Conservation (phyloP, 2,888 invertebrate species). For the Drosophila stalkeri region DNA sequence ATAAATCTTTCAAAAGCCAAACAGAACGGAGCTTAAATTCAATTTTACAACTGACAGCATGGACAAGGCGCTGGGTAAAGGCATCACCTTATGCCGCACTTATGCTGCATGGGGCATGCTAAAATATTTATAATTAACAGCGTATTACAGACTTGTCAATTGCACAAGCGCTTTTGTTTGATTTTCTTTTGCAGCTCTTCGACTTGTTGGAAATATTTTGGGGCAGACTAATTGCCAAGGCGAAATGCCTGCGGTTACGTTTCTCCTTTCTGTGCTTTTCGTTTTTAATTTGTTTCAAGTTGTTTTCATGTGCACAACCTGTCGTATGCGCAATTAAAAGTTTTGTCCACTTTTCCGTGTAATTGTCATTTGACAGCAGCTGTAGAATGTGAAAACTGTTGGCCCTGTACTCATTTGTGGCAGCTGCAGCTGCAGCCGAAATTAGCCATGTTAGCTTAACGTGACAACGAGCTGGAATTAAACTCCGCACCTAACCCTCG, state of each 20-base stretch:
- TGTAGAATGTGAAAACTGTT: constrained; percentile 41
- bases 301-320: constrained; percentile 52
- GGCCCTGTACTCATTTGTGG: constrained; percentile 56
- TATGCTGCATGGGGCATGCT: not conserved
- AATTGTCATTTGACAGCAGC: constrained; percentile 66
- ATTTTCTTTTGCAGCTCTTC: constrained; percentile 1
- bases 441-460: constrained; percentile 64
- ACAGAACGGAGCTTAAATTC: constrained; percentile 61
- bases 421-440: constrained; percentile 43
- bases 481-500: not conserved
- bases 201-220: constrained; percentile 13
- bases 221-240: constrained; percentile 41
- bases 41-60: constrained; percentile 72
- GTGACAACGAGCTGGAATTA: constrained; percentile 39
- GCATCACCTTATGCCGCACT: not conserved
- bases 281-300: constrained; percentile 5
- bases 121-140: constrained; percentile 59
- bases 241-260: constrained; percentile 17
- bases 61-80: constrained; percentile 47
- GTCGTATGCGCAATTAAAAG: constrained; percentile 73
- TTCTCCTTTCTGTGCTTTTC: not conserved
- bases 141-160: constrained; percentile 55
- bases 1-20: constrained; percentile 75
- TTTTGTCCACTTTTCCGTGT: constrained; percentile 48
- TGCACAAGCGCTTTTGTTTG: constrained; percentile 36